A percentile compares a stretch with the other conserved stretches of the same genome.
Conservation (phyloP, 2,113 vertebrate genomes). For the Caranx melampygus region DNA sequence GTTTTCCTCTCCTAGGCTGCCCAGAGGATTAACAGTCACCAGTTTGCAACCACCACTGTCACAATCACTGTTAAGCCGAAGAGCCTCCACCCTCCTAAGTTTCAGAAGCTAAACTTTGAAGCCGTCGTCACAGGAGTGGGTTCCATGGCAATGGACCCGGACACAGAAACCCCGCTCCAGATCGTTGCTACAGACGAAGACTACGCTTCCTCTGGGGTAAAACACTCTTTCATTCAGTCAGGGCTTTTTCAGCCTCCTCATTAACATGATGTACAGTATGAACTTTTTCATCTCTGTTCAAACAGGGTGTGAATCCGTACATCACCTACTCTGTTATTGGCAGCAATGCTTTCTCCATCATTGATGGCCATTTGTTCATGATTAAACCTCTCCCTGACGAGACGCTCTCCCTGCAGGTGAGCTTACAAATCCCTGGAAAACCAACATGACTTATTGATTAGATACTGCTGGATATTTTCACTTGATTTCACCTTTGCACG, state of each 20-base stretch:
- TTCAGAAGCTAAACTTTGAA: conserved; percentile 70
- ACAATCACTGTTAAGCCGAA: conserved; percentile 75
- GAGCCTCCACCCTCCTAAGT: conserved; percentile 76
- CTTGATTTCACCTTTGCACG: not conserved
- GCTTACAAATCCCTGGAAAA: not conserved
- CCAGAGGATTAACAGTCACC: conserved; percentile 77
- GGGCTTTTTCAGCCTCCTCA: not conserved
- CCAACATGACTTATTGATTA: not conserved
- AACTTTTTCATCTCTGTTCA: conserved; percentile 11
- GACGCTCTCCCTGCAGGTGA: conserved; percentile 63
- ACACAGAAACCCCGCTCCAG: conserved; percentile 62
- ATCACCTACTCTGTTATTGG: conserved; percentile 80
- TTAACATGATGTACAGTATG: not conserved
- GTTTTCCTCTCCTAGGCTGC: conserved; percentile 78
- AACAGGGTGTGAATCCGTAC: conserved; percentile 86
- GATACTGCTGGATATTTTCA: not conserved
- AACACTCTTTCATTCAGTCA: not conserved
- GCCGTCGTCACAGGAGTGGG: conserved; percentile 58
- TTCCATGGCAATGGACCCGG: conserved; percentile 77
- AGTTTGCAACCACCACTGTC: conserved; percentile 78
- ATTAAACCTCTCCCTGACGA: conserved; percentile 18
- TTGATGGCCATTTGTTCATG: conserved; percentile 82
- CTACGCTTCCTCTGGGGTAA: conserved; percentile 68
- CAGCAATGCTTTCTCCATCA: conserved; percentile 72
- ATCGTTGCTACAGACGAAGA: conserved; percentile 78